Conservation (phyloP, 2,797 vertebrate species). For the Mycteria americana region DNA sequence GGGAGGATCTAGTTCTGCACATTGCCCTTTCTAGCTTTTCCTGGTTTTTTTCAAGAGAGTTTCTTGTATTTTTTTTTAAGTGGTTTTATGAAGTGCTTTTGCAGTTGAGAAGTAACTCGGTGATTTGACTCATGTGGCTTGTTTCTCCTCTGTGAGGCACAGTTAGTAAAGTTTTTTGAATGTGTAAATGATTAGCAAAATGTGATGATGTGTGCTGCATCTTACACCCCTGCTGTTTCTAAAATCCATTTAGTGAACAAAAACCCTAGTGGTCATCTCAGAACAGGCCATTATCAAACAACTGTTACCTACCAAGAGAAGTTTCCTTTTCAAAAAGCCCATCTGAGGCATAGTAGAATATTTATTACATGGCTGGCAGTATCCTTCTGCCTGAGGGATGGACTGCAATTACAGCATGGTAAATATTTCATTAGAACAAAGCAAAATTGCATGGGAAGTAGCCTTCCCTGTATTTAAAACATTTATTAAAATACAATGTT, state of each 20-base stretch:
- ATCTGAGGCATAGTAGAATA: slow-evolving; percentile 27
- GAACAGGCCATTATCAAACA: slow-evolving; percentile 38
- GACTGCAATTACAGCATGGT: slow-evolving; percentile 61
- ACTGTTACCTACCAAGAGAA: neutral
- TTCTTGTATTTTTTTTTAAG: neutral
- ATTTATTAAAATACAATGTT: slow-evolving; percentile 65
- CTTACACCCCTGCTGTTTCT: neutral
- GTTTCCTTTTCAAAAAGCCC: slow-evolving; percentile 9
- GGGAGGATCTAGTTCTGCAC: neutral
- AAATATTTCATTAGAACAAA: slow-evolving; percentile 72
- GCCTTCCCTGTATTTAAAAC: slow-evolving; percentile 67
- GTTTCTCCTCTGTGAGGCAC: neutral
- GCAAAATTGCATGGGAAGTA: slow-evolving; percentile 59
- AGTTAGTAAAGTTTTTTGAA: neutral
- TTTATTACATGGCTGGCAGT: slow-evolving; percentile 10
- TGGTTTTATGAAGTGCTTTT: neutral
- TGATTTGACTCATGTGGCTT: neutral
- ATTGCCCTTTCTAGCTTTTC: neutral
- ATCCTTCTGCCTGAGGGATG: slow-evolving; percentile 63
- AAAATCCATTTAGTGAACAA: slow-evolving; percentile 52
- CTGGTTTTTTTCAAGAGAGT: neutral
- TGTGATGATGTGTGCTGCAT: neutral
- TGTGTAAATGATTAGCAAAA: slow-evolving; percentile 32
- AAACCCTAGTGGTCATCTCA: slow-evolving; percentile 4
- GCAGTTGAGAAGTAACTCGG: neutral